Conservation (phyloP, 2,888 invertebrate species). For the Drosophila koepferae region DNA sequence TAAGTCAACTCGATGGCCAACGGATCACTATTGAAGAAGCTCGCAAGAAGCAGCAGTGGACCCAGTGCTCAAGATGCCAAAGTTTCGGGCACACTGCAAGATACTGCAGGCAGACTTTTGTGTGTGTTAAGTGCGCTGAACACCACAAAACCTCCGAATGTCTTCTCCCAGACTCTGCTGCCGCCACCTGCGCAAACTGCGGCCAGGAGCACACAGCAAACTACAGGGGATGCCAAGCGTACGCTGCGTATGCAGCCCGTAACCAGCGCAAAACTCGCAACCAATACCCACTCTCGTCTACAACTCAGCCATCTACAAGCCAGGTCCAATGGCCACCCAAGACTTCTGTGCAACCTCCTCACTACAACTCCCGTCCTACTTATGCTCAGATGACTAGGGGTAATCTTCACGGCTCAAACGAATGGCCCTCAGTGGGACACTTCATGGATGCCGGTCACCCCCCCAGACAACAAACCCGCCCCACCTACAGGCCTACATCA, state of each 20-base stretch:
- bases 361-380: neutral
- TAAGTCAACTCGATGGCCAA: no score
- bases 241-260: no score
- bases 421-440: neutral
- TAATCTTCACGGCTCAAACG: neutral
- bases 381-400: neutral
- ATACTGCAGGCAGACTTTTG: neutral
- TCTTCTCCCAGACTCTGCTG: neutral
- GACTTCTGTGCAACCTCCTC: neutral
- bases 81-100: neutral
- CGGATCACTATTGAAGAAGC: neutral
- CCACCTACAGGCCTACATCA: neutral
- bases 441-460: neutral
- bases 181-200: neutral
- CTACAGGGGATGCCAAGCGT: neutral
- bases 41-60: neutral
- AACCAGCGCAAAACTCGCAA: no score
- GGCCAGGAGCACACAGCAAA: neutral
- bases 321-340: neutral
- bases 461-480: neutral
- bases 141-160: neutral
- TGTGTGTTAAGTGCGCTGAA: neutral
- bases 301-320: neutral
- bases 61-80: neutral
- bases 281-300: no score